phyloP scores from a whole-genome alignment of 2,888 invertebrate species.

The Drosophila subquinaria region DNA sequence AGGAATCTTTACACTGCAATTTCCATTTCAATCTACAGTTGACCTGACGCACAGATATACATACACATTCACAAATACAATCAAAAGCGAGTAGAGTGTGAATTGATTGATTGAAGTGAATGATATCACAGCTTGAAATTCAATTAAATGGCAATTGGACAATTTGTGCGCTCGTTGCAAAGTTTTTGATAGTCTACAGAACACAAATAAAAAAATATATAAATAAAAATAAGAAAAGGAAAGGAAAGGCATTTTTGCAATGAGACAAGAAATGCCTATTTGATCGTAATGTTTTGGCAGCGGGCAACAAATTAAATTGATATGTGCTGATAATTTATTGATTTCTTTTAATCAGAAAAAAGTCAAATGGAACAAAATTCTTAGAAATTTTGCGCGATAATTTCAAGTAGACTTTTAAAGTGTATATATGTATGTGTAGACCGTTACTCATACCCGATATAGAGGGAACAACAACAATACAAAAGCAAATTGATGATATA shows the following conservation, averaged over 20 bases:
- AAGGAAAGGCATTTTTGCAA: background rate
- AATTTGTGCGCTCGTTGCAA: slow-evolving; percentile 35
- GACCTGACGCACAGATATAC: slow-evolving; percentile 1
- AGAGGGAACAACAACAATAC: slow-evolving; percentile 26
- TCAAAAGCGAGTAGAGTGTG: too few relatives aligned
- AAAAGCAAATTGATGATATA: slow-evolving; percentile 51
- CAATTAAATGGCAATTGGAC: slow-evolving; percentile 61
- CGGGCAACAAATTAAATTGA: slow-evolving; percentile 52
- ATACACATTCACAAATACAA: background rate
- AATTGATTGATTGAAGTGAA: slow-evolving; percentile 37
- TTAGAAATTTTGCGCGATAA: slow-evolving; percentile 62
- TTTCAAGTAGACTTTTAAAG: slow-evolving; percentile 28
- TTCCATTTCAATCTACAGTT: slow-evolving; percentile 16
- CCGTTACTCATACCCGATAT: slow-evolving; percentile 40
- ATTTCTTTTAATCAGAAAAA: slow-evolving; percentile 67
- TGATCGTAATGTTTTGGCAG: slow-evolving; percentile 19
- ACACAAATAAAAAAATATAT: background rate
- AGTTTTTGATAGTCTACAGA: background rate
- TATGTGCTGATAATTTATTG: slow-evolving; percentile 73
- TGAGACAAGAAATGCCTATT: slow-evolving; percentile 52
- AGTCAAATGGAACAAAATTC: slow-evolving; percentile 51
- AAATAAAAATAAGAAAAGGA: background rate
- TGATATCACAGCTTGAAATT: slow-evolving; percentile 44
- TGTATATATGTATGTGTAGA: slow-evolving; percentile 1
- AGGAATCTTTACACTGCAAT: background rate